Base-by-base conservation (phyloP, 1,140 invertebrate genomes). In the Batillaria attramentaria region DNA sequence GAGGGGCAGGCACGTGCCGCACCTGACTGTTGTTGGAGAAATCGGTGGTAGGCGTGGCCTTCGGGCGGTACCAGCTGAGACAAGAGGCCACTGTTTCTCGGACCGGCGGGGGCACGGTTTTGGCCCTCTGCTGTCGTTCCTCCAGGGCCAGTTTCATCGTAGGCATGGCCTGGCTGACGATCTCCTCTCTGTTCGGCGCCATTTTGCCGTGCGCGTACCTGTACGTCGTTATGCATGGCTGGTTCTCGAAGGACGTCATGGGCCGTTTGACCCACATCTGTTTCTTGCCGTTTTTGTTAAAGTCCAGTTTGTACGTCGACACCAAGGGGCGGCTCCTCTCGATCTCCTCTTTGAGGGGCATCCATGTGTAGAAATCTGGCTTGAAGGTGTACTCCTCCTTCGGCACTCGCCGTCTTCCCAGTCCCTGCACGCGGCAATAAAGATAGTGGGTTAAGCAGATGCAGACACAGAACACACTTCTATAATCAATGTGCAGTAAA, bases 31-130 rank as follows among this genome's bases (percentile, higher is more conserved):
- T 81, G 57, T 80, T 68, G 41, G 65, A 78, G 50, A 69, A 28
- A 42, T 24, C 16, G 31, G 77, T 81, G 31, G 77, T 78, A 43
- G 69, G 31, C 3, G 73, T 81, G 35, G 74, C 75, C 10, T 54
- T 39, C 16, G 82, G 79, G 6, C 77, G 62, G 65, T 84, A 72
- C 89, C 89, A 90, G 39, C 78, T 86, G 70, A 90, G 62, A 73
- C 89, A 90, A 18, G 85, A 85, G 3, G 89, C 89, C 10, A 90
- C 89, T 16, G 83, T 85, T 72, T 90, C 89, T 37, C 87, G 77
- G 16, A 78, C 75, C 6, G 68, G 39, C 6, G 79, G 75, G 57
- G 83, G 76, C 13, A 83, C 81, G 16, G 83, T 76, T 81, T 85
- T 86, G n/a, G 85, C 84, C 54, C 85, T 79, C 20, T 83, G 78